These are phyloP conservation scores for Lerema accius DNA, from an alignment of 1,140 invertebrate genomes.

Conservation along the genomic window DNA sequence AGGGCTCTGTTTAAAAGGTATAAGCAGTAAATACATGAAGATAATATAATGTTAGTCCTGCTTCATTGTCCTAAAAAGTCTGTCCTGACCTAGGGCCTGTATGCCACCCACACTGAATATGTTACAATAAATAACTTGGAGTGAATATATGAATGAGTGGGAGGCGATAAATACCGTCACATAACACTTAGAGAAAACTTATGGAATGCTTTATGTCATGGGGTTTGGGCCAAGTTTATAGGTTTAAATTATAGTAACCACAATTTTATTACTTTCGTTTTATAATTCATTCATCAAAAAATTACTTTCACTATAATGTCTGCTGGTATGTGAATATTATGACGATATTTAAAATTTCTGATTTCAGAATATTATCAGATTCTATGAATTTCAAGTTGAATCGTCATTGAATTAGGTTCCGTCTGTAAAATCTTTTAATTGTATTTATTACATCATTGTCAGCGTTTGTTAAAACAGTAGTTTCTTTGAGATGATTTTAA, in stretches of 20 bases:
- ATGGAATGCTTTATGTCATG: slow-evolving; percentile 23
- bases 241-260: neutral
- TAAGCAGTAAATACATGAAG: neutral
- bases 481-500: too few relatives aligned
- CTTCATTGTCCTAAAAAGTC: neutral
- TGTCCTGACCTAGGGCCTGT: slow-evolving; percentile 3
- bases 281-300: neutral
- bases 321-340: too few relatives aligned
- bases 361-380: too few relatives aligned
- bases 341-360: too few relatives aligned
- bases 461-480: too few relatives aligned
- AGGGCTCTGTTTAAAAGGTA: too few relatives aligned
- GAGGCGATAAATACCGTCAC: slow-evolving; percentile 40
- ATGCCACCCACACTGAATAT: slow-evolving; percentile 31
- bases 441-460: too few relatives aligned
- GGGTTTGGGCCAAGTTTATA: slow-evolving; percentile 23
- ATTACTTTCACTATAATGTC: too few relatives aligned
- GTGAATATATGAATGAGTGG: slow-evolving; percentile 34
- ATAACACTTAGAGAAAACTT: slow-evolving; percentile 24
- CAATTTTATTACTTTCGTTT: neutral
- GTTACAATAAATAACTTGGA: slow-evolving; percentile 27
- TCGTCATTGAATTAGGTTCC: too few relatives aligned
- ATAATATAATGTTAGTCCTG: neutral
- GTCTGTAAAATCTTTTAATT: too few relatives aligned
- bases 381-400: too few relatives aligned